Base-by-base conservation (phyloP, 2,888 invertebrate species). In the Polyommatus icarus region DNA sequence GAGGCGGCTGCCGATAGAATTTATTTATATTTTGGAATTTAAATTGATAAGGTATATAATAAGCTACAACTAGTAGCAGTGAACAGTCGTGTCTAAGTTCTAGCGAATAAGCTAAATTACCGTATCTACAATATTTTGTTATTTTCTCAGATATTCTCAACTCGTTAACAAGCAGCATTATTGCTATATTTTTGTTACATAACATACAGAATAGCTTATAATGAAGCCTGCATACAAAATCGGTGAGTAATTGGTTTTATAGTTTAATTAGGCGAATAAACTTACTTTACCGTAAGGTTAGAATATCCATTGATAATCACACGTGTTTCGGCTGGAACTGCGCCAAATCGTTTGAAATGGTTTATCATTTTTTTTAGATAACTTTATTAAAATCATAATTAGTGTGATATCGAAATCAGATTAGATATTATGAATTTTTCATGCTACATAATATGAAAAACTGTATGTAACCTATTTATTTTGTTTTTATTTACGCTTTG, bases 221-320 rank as follows among this genome's bases (percentile, higher is more conserved):
- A 92, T 93, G 92, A 93, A 94, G 86, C 93, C 93, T 10, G 87
- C 90, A 76, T 92, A 87, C 83, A 94, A 94, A 90, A 93, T 94
- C 80, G 94, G 94, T 93, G 86, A 90, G 57, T 72, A 88, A 82
- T 76, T 80, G 67, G 54, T 40, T 32, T 77, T 40, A 73, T 46
- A 79, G 76, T 76, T 67, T 78, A 29, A 8, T 20, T 20, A 76
- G 1, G 18, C 32, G n/a, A 76, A 29, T 36, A 61, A 76, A 54
- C 3, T 76, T 59, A 40, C 40, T 6, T 50, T 50, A 8, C 29
- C 18, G 15, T 72, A 15, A 77, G 73, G 77, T 73, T 72, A 72
- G 29, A 20, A 40, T 57, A 71, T 77, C 29, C 36, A 32, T 20
- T 71, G 1, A 61, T 20, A 54, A 77, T 50, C 32, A 24, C 77